Conservation (phyloP, 1,140 invertebrate genomes). For the Aphis craccivora region DNA sequence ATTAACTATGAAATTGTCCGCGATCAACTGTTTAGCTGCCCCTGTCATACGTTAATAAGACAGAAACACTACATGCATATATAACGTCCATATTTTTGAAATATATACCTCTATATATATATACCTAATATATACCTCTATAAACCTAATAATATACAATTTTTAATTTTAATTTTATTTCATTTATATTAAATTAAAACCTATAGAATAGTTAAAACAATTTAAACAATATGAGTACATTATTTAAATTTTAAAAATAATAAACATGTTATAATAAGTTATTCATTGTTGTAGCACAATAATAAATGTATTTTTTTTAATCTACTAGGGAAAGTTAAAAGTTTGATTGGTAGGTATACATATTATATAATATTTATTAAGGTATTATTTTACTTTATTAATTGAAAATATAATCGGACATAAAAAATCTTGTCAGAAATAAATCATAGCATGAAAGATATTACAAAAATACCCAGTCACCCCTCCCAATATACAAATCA, state of each 20-base stretch:
- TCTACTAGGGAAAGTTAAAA: background rate
- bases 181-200: background rate
- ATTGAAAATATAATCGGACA: background rate
- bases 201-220: background rate
- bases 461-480: background rate
- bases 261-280: background rate
- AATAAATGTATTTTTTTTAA: background rate
- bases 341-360: background rate
- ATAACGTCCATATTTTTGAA: too few relatives aligned
- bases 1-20: too few relatives aligned
- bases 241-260: background rate
- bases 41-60: too few relatives aligned
- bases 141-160: too few relatives aligned
- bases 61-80: too few relatives aligned
- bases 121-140: too few relatives aligned
- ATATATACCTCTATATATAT: too few relatives aligned
- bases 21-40: too few relatives aligned
- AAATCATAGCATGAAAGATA: background rate
- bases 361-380: background rate
- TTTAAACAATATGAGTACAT: background rate
- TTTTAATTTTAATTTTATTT: background rate
- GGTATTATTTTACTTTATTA: background rate
- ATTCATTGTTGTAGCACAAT: too few relatives aligned
- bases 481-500: constrained; percentile 16
- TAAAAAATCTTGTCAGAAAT: background rate